Evolutionary conservation across 2,888 invertebrate genomes (phyloP).

Genomic region (Callinectes sapidus): DNA sequence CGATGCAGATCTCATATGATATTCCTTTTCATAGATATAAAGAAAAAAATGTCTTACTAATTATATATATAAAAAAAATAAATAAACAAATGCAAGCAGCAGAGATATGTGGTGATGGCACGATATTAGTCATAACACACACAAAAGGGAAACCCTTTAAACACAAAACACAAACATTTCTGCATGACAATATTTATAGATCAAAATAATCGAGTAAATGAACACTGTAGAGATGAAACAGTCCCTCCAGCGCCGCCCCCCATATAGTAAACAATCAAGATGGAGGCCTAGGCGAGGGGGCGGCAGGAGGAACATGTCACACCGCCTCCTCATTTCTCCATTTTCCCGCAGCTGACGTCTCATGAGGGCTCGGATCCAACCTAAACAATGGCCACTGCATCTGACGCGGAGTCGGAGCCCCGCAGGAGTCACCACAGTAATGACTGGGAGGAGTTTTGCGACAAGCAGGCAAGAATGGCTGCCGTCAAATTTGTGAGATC

Average conservation of each 20-base stretch:
- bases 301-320: slow-evolving; percentile 37
- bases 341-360: slow-evolving; percentile 34
- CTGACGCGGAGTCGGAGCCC: slow-evolving; percentile 51
- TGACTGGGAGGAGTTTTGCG: slow-evolving; percentile 80
- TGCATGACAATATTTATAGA: background rate
- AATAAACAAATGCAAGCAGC: too few relatives aligned
- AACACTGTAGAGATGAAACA: background rate
- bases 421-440: slow-evolving; percentile 44
- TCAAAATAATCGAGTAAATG: background rate
- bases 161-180: background rate
- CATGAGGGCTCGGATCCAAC: slow-evolving; percentile 28
- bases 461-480: slow-evolving; percentile 89
- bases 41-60: too few relatives aligned
- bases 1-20: too few relatives aligned
- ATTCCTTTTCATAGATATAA: too few relatives aligned
- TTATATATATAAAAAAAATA: too few relatives aligned
- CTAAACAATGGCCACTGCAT: slow-evolving; percentile 57
- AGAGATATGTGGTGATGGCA: too few relatives aligned
- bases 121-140: background rate
- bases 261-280: slow-evolving; percentile 49
- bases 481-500: slow-evolving; percentile 92
- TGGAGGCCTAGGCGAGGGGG: slow-evolving; percentile 41
- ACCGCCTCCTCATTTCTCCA: slow-evolving; percentile 7
- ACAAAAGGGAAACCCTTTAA: background rate
- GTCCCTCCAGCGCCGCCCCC: background rate